Conservation (phyloP, 2,797 vertebrate genomes). For the Cyprinodon diabolis region DNA sequence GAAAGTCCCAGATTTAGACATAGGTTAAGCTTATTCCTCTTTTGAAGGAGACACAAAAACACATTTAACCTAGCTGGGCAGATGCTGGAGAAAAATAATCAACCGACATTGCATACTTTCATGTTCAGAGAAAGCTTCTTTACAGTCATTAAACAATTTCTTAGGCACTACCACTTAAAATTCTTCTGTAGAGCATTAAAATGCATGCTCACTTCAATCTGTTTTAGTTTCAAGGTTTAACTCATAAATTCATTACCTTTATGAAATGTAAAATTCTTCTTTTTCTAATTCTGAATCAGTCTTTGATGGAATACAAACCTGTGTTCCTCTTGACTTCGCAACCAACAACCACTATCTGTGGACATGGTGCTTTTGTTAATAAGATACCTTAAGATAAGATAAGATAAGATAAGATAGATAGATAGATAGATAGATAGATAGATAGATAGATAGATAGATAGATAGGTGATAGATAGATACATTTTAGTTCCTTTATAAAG, state of each 20-base stretch:
- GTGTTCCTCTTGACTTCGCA: slow-evolving; percentile 67
- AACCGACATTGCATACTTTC: slow-evolving; percentile 34
- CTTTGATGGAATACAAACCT: slow-evolving; percentile 73
- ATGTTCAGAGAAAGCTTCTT: slow-evolving; percentile 8
- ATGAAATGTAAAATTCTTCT: slow-evolving; percentile 62
- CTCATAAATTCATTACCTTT: slow-evolving; percentile 60
- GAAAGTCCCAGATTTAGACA: slow-evolving; percentile 18
- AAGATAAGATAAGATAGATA: too few relatives aligned
- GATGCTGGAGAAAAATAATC: slow-evolving; percentile 11
- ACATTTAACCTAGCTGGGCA: slow-evolving; percentile 25
- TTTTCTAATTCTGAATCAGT: slow-evolving; percentile 54
- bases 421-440: too few relatives aligned
- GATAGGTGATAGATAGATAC: too few relatives aligned
- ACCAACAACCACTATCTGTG: slow-evolving; percentile 50
- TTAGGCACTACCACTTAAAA: slow-evolving; percentile 59
- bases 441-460: too few relatives aligned
- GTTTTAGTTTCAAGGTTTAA: slow-evolving; percentile 66
- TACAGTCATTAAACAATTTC: slow-evolving; percentile 28
- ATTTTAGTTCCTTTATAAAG: too few relatives aligned
- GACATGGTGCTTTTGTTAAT: slow-evolving; percentile 53
- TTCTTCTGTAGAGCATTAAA: slow-evolving; percentile 60
- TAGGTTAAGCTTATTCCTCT: slow-evolving; percentile 27
- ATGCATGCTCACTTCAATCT: slow-evolving; percentile 54
- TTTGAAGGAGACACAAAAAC: slow-evolving; percentile 12
- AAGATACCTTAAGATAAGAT: too few relatives aligned